These are phyloP conservation scores for Clarias laeviceps DNA, from an alignment of 2,797 vertebrate species.

Conservation along the genomic window DNA sequence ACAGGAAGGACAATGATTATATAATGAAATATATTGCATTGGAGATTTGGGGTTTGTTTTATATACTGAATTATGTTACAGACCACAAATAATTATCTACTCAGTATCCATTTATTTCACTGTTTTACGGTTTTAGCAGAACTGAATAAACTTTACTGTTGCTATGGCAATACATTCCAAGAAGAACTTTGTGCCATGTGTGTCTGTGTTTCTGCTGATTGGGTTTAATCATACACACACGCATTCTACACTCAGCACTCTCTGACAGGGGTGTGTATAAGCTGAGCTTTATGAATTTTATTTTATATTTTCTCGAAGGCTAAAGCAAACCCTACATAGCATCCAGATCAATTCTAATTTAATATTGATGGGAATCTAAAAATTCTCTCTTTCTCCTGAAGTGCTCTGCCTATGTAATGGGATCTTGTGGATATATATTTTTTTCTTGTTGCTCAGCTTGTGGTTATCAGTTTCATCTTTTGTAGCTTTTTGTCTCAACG, in stretches of 20 bases:
- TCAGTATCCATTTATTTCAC: neutral
- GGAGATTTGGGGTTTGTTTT: conserved; percentile 11
- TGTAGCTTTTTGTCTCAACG: conserved; percentile 18
- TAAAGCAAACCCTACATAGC: conserved; percentile 55
- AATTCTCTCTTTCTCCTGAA: conserved; percentile 39
- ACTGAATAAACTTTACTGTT: conserved; percentile 13
- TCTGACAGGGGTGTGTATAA: conserved; percentile 16
- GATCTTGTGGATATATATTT: conserved; percentile 14
- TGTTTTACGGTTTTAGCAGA: neutral
- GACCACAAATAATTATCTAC: neutral
- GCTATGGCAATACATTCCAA: conserved; percentile 6
- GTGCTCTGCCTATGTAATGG: conserved; percentile 16
- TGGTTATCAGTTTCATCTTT: conserved; percentile 25
- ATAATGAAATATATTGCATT: neutral
- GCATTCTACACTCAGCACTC: neutral
- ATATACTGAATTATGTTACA: conserved; percentile 10
- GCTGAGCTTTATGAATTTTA: conserved; percentile 20
- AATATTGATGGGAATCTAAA: conserved; percentile 70
- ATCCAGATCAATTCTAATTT: conserved; percentile 71
- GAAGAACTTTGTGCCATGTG: neutral
- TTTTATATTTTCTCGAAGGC: conserved; percentile 36
- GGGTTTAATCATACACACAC: conserved; percentile 18
- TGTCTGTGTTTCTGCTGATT: conserved; percentile 21
- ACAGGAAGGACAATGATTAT: neutral
- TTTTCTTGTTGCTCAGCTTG: neutral